Base-by-base conservation (phyloP, 2,888 invertebrate genomes). In the Ennomos erosarius region DNA sequence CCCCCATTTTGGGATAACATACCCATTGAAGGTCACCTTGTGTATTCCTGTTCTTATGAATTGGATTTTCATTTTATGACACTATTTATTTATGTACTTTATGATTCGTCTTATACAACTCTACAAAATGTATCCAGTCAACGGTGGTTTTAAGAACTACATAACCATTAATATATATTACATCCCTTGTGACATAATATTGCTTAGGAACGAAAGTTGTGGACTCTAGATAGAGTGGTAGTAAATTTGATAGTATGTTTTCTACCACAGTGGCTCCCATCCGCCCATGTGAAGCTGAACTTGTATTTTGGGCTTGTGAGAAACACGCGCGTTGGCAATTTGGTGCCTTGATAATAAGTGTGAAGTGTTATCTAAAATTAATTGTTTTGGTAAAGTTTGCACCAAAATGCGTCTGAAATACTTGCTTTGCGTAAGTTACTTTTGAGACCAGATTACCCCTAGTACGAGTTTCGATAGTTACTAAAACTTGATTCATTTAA, bases 31-130 rank as follows among this genome's bases (percentile, higher is more conserved):
- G n/a, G n/a, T n/a, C n/a, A n/a, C n/a, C n/a, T n/a, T n/a, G n/a
- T 10, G 1, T 8, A 44, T 44, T 46, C 42, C 10, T n/a, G 13
- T 56, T 55, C 66, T 68, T 9, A 42, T 33, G 45, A 49, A 55
- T 43, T 49, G 8, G 8, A 48, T 44, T 34, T 59, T 36, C 42
- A 34, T 45, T 10, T 45, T 34, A 53, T 45, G 38, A 13, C 11
- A 26, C 34, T 16, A 16, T 10, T 35, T 11, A 11, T 4, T 35
- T 11, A 11, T 4, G 16, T 16, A 16, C 16, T 16, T 16, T 16
- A 16, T 36, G 9, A 34, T 43, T 50, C 34, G 42, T 39, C 6
- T 42, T 10, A 42, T 42, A 40, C 33, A 4, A 11, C 35, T 9
- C 9, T 33, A 10, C 42, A 50, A 42, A 37, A 26, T 37, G 16